Base-by-base conservation (phyloP, 2,113 vertebrate genomes). In the Paratilapia polleni region DNA sequence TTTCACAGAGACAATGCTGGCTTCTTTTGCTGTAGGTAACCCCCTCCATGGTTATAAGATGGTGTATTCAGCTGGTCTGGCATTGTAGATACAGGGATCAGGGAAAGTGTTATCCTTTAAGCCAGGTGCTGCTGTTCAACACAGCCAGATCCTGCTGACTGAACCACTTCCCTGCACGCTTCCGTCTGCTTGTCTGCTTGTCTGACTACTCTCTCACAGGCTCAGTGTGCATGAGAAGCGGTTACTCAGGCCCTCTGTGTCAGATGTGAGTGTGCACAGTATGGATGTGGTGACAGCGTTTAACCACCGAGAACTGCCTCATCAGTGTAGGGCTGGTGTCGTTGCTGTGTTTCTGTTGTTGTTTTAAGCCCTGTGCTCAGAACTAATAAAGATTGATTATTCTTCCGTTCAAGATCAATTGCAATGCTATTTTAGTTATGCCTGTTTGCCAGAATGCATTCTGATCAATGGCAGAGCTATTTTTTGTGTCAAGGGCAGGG, bases 351-450 rank as follows among this genome's bases (percentile, higher is more conserved):
- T 70, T 31, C 64, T 74, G 78, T 66, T 76, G 78, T 54, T 78
- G 49, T 88, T 88, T 88, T 61, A 13, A 82, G 82, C 87, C 79
- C 86, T 85, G 76, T 83, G 89, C 87, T 89, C 89, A 87, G 90
- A 95, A 91, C 90, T 93, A 89, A 94, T 94, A 93, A 90, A 94
- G 90, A 95, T 94, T 92, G 94, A 95, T 94, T 81, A 86, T 81
- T 81, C 83, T 88, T 89, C 89, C 36, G 28, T 93, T 93, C 43
- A n/a, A 84, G 91, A 95, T 95, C 93, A 92, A 94, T 92, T 86
- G 68, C 63, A 34, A 54, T 47, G 82, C 93, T 94, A 93, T 95
- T 94, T 93, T 89, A 87, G 94, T 91, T 92, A 87, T 87, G 91
- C 83, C 64, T 91, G 81, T 90, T 90, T 88, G 88, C 89, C 79